Base-by-base conservation (phyloP, 30 jellyfish, hydroid and myxozoan species). In the Chrysaora quinquecirrha region DNA sequence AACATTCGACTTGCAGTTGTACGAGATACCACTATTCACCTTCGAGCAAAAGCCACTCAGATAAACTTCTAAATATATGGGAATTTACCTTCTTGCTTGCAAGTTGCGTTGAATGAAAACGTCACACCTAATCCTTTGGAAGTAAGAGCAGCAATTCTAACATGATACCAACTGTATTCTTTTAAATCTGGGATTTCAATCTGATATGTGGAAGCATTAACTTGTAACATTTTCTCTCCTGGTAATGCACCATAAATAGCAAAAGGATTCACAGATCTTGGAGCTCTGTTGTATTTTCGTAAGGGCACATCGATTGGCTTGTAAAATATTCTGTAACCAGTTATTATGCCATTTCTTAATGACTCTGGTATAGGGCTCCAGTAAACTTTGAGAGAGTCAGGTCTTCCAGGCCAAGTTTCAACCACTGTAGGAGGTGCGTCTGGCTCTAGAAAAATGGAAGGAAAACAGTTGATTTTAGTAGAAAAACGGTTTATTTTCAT, bases 321-420 rank as follows among this genome's bases (percentile, higher is more conserved):
- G 81, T 80, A 80, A 49, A 80, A 80, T 16, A 80, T 22, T 32
- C 90, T 65, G 47, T 80, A 80, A 0, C 90, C 83, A 30, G 46
- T 78, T 27, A 80, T 66, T 30, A 80, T 64, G 31, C 90, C 90
- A 80, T 67, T 65, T 25, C 90, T 49, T 30, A 33, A 34, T 34
- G 90, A 80, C 61, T 80, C 83, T 25, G 90, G 90, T 1, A 80
- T 80, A 1, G 90, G 90, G 34, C 76, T 80, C 90, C 90, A 80
- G 90, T 6, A 80, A 18, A 80, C 69, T 24, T 66, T 50, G 48
- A 80, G 65, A 1, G 90, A 68, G 22, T 80, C 83, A 11, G 73
- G 30, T 56, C 29, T 32, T 1, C 76, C 71, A n/a, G 90, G 90
- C 90, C 90, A 80, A 16, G 90, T 64, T 52, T 80, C 90, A 2